Conservation (phyloP, 2,113 vertebrate genomes). For the Myrmecophaga tridactyla region DNA sequence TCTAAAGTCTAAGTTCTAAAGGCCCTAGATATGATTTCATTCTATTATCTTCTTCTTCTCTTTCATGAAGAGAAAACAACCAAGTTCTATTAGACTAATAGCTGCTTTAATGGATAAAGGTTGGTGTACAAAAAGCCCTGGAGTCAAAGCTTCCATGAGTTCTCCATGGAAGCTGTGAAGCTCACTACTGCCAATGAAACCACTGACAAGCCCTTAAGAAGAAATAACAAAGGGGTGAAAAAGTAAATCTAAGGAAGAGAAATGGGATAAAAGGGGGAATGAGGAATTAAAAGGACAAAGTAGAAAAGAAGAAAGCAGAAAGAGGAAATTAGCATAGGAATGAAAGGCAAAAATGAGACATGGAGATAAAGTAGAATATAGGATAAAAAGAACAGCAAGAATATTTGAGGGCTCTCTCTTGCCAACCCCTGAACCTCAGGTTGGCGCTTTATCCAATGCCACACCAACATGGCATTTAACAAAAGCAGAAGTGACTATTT, state of each 20-base stretch:
- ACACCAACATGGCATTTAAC: background rate
- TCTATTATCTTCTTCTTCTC: background rate
- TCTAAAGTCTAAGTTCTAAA: background rate
- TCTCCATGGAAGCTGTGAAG: too few species aligned
- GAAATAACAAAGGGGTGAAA: background rate
- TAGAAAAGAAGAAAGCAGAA: background rate
- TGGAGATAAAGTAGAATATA: background rate
- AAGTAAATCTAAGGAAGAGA: background rate
- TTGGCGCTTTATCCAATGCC: background rate
- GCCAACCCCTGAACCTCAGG: background rate
- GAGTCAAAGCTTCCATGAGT: background rate
- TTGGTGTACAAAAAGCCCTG: background rate
- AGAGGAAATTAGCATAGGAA: background rate
- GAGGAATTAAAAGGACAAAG: background rate
- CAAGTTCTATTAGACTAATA: background rate
- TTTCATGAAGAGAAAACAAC: background rate
- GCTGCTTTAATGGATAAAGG: accelerated
- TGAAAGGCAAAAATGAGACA: background rate
- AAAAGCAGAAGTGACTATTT: background rate
- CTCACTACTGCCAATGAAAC: background rate
- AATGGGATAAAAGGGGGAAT: background rate
- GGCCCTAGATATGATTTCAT: background rate
- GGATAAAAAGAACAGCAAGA: accelerated
- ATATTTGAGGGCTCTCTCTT: too few species aligned
- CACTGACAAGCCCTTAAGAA: accelerated